Conservation (phyloP, 2,113 vertebrate species). For the Edolisoma coerulescens region DNA sequence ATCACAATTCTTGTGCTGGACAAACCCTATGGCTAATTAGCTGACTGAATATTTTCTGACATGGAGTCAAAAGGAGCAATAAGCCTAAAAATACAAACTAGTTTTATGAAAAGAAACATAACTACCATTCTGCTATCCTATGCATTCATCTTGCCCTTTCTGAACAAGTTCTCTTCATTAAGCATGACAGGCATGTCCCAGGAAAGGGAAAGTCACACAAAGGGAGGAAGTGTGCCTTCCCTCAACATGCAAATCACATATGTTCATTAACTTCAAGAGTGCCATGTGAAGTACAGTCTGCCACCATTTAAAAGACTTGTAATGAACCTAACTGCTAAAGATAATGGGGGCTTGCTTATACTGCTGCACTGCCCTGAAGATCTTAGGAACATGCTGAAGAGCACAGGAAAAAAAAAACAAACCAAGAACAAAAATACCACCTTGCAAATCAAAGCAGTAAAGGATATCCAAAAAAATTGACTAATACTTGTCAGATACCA, state of each 20-base stretch:
- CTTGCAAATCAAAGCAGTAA: not conserved
- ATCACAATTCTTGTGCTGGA: not conserved
- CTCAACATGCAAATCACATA: slow-evolving; percentile 67
- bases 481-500: not conserved
- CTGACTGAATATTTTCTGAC: not conserved
- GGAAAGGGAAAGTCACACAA: slow-evolving; percentile 59
- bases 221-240: slow-evolving; percentile 63
- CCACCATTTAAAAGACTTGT: slow-evolving; percentile 45
- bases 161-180: slow-evolving; percentile 40
- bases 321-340: slow-evolving; percentile 48
- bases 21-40: not conserved
- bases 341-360: slow-evolving; percentile 8
- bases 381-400: not conserved
- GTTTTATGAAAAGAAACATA: not conserved
- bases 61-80: not conserved
- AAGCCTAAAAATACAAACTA: not conserved
- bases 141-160: not conserved
- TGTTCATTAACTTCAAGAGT: slow-evolving; percentile 69
- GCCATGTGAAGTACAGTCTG: slow-evolving; percentile 60
- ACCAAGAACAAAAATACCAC: not conserved
- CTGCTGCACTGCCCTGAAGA: not conserved
- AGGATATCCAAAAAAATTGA: not conserved
- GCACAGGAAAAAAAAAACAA: not conserved
- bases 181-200: slow-evolving; percentile 51
- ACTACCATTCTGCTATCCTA: not conserved